Base-by-base conservation (phyloP, 2,113 vertebrate species). In the Sebastes fasciatus region DNA sequence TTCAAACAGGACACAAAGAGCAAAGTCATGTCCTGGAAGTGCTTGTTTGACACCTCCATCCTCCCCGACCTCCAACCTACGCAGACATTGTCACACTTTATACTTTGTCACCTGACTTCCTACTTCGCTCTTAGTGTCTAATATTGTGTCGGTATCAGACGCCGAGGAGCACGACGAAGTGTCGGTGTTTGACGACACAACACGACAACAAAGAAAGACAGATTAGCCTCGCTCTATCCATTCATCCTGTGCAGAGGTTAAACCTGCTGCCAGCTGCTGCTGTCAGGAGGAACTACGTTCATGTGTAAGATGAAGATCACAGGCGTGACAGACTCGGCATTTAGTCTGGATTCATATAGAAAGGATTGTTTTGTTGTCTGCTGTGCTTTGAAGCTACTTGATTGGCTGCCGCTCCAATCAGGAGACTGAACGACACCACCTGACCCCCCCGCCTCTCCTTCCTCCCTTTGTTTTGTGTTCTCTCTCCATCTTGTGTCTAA, bases 181-280 rank as follows among this genome's bases (percentile, higher is more conserved):
- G 34, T 34, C 34, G 34, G 34, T 34, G 3, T 34, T 34, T 34
- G 34, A 34, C 34, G 34, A 34, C 34, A 34, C 34, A 34, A 34
- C 34, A 4, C 34, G 34, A 34, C 34, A 34, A 34, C 34, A 34
- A 34, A 34, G 34, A 34, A 34, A 34, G 34, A 34, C 2, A 21
- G 42, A 60, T 7, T 6, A 21, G 7, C 10, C 1, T 62, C 49
- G 19, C 8, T 79, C 34, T 2, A 4, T 67, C 46, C 21, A n/a
- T n/a, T 5, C 21, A 51, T 60, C 42, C 58, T 60, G 4, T 8
- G 51, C 63, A 55, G 82, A 73, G 45, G 19, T 14, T 65, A 17
- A 54, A 81, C 40, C 74, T 65, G 73, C 26, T 73, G 74, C 48
- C 75, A 73, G 82, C 77, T 71, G 79, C 74, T 72, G 86, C 80